These are phyloP conservation scores for Donacobius atricapilla DNA, from an alignment of 2,113 vertebrate genomes.

Conservation along the genomic window DNA sequence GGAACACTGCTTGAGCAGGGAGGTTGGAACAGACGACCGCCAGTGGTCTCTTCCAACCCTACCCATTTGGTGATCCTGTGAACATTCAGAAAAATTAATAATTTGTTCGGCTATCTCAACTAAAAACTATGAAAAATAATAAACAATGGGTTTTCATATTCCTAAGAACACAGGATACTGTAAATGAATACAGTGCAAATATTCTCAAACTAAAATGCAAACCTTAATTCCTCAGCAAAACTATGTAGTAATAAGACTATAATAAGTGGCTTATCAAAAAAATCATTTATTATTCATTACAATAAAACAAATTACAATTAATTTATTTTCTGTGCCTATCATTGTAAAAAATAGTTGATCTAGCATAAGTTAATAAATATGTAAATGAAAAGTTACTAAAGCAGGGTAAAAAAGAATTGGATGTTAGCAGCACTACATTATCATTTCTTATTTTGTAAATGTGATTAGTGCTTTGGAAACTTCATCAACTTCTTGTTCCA, in stretches of 20 bases:
- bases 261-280: not conserved
- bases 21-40: not conserved
- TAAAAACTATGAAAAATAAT: not conserved
- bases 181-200: not conserved
- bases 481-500: not conserved
- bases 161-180: not conserved
- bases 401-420: not conserved
- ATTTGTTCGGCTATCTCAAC: not conserved
- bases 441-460: not conserved
- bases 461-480: not conserved
- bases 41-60: not conserved
- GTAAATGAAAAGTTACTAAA: constrained; percentile 23
- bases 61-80: not conserved
- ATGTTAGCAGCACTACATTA: not conserved
- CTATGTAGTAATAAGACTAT: not conserved
- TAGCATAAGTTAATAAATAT: constrained; percentile 16
- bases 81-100: not conserved
- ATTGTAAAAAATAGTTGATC: constrained; percentile 19
- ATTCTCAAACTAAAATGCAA: not conserved
- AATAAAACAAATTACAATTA: constrained; percentile 20
- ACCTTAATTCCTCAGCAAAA: not conserved
- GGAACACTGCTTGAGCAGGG: not conserved
- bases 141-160: not conserved
- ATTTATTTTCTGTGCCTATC: not conserved
- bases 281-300: not conserved